Percentiles rank a stretch among this genome's conserved stretches.
phyloP scores from a whole-genome alignment of 2,888 invertebrate species.

The Andrena haemorrhoa region DNA sequence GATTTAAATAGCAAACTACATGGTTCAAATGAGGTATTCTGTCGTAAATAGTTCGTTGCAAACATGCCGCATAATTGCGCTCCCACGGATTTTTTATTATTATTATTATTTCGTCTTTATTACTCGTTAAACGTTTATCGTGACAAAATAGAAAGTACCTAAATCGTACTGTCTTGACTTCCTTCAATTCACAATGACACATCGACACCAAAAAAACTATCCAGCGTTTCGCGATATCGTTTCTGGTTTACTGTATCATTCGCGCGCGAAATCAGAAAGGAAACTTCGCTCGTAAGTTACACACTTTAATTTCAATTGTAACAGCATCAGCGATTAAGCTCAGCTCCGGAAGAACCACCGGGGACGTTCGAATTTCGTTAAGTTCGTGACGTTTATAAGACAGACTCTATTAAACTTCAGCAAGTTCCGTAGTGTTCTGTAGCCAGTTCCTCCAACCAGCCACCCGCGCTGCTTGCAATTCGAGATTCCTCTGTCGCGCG shows the following conservation, averaged over 20 bases:
- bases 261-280: not conserved
- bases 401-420: conserved; percentile 24
- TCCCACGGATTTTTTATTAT: no score
- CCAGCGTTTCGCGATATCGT: not conserved
- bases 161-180: not conserved
- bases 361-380: not conserved
- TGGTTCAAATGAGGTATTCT: not conserved
- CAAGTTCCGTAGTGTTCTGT: not conserved
- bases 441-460: not conserved
- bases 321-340: conserved; percentile 4
- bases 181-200: not conserved
- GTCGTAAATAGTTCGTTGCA: not conserved
- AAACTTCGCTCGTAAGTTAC: not conserved
- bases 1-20: not conserved
- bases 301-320: conserved; percentile 5
- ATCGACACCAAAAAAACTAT: not conserved
- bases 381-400: conserved; percentile 14
- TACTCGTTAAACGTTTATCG: no score
- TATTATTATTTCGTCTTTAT: no score
- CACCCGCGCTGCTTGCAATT: not conserved
- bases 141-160: no score
- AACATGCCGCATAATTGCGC: no score
- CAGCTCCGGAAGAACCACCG: not conserved
- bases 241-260: not conserved
- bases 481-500: not conserved